A percentile compares a stretch with the other conserved stretches of the same genome.
Evolutionary conservation across 2,797 vertebrate species (phyloP).

Genomic region (Siniperca scherzeri): DNA sequence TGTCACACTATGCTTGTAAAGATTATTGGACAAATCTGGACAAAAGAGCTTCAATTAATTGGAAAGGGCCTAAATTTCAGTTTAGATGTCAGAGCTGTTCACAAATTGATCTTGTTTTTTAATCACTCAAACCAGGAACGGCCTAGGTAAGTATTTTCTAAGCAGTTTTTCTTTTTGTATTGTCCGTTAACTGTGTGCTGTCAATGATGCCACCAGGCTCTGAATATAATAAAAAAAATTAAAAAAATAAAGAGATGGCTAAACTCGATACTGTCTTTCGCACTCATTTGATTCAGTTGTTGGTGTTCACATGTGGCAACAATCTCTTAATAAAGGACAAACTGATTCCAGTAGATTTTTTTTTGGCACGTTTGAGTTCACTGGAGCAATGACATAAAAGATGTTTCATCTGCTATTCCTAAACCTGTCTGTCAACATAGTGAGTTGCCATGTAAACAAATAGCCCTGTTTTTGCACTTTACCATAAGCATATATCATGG

Average conservation of each 20-base stretch:
- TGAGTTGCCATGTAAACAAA: too few species aligned
- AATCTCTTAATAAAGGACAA: not conserved
- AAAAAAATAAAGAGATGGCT: conserved; percentile 81
- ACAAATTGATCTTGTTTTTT: conserved; percentile 66
- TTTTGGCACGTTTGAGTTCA: not conserved
- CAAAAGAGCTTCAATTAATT: conserved; percentile 47
- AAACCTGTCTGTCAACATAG: not conserved
- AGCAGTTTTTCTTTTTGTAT: conserved; percentile 83
- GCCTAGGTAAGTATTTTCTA: conserved; percentile 89
- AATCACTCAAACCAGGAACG: conserved; percentile 79
- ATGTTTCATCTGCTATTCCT: not conserved
- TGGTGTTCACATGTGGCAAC: not conserved
- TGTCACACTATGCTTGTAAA: conserved; percentile 70
- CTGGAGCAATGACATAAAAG: not conserved
- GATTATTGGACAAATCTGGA: conserved; percentile 56
- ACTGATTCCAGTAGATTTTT: not conserved
- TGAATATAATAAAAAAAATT: conserved; percentile 70
- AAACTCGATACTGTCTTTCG: conserved; percentile 29
- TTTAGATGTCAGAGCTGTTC: conserved; percentile 52
- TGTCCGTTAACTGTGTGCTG: conserved; percentile 83
- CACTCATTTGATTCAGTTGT: not conserved
- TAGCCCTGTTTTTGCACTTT: too few species aligned
- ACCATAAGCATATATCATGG: too few species aligned
- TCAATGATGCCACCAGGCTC: conserved; percentile 76
- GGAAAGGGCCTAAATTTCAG: conserved; percentile 59